Conservation (phyloP, 2,888 invertebrate species). For the Microdon myrmicae region DNA sequence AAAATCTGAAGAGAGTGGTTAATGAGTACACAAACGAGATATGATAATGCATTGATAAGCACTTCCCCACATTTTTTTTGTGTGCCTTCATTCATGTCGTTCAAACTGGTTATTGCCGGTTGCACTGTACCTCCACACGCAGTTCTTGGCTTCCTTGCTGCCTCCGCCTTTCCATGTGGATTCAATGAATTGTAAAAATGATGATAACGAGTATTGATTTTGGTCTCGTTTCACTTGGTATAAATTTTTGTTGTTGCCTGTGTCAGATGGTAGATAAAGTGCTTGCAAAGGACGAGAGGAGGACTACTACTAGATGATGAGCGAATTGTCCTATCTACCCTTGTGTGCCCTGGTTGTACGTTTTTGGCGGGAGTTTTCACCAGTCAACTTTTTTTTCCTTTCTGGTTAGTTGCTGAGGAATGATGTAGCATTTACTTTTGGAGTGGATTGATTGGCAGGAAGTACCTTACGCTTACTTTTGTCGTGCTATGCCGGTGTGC, state of each 20-base stretch:
- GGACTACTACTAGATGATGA: too few species aligned
- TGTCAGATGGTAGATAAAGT: too few species aligned
- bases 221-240: slow-evolving; percentile 12
- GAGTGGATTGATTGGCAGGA: slow-evolving; percentile 51
- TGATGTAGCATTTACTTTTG: slow-evolving; percentile 8
- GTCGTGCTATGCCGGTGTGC: slow-evolving; percentile 12
- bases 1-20: slow-evolving; percentile 20
- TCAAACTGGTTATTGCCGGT: not conserved
- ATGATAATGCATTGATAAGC: slow-evolving; percentile 38
- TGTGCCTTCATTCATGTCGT: not conserved
- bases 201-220: slow-evolving; percentile 49
- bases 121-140: not conserved
- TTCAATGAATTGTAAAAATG: slow-evolving; percentile 45
- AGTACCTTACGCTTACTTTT: slow-evolving; percentile 33
- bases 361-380: too few species aligned
- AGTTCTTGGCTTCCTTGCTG: not conserved
- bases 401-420: not conserved
- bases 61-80: slow-evolving; percentile 7
- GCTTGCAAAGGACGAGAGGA: too few species aligned
- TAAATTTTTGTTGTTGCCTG: too few species aligned
- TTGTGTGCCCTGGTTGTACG: too few species aligned
- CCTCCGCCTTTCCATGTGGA: slow-evolving; percentile 19
- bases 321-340: too few species aligned
- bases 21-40: slow-evolving; percentile 40
- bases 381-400: not conserved